Evolutionary conservation across 92 coral and sea anemone species (phyloP), one percentile per base, ranked within the genome.

Genomic region (Heliopora coerulea): DNA sequence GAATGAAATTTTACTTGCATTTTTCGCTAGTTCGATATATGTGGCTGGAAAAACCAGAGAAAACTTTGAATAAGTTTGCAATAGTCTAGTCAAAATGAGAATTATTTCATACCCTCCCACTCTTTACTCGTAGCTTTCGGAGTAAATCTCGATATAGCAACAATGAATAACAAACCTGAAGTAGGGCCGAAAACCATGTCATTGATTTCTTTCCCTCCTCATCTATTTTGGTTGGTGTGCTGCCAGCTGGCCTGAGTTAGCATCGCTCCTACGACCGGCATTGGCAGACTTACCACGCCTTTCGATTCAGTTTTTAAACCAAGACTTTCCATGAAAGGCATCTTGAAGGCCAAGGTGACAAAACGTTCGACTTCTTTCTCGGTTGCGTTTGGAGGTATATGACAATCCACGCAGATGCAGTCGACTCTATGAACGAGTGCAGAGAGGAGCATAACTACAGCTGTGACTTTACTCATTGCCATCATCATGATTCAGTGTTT

Each of bases 291-390:
- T 18, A 49, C 35, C 23, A 32, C 41, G 42, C 35, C 54, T 20
- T 54, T 34, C 26, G 77, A 31, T 58, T 70, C 77, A 11, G 15
- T 35, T 12, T 52, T 70, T 1, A 70, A 23, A 19, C 77, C 77
- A 19, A 70, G 42, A 4, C 21, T 52, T 54, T 70, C 25, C 62
- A 70, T 52, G 9, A 70, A 34, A 20, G 49, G 63, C 8, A 20
- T 5, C 63, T 70, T 70, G 57, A 70, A 70, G 18, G 52, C 77
- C 27, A 49, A 29, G 24, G 63, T 42, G 7, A 54, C 23, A 35
- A 70, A 25, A 15, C 8, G 31, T 31, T 31, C 63, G 30, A 70
- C 35, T 0, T 70, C 77, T 17, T 70, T 63, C 3, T 31, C 63
- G 2, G 77, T 32, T 32, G 40, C 25, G 21, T 70, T 32, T 6